phyloP scores from a whole-genome alignment of 2,113 vertebrate genomes.

The Corythaeola cristata region DNA sequence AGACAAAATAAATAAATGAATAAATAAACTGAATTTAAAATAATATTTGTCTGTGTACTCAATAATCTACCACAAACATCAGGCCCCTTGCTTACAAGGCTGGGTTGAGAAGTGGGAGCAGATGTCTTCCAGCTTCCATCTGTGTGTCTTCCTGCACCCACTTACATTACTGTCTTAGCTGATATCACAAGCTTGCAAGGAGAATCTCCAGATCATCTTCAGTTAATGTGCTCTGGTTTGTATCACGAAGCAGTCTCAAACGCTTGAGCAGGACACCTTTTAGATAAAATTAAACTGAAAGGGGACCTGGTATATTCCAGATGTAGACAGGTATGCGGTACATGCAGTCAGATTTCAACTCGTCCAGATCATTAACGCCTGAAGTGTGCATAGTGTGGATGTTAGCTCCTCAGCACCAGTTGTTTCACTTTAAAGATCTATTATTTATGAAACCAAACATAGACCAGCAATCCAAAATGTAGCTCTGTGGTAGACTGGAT shows the following conservation, averaged over 20 bases:
- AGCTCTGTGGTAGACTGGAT: background rate
- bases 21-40: background rate
- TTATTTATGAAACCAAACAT: background rate
- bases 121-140: background rate
- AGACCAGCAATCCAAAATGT: background rate
- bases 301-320: background rate
- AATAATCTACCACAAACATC: background rate
- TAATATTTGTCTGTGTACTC: background rate
- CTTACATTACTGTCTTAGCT: background rate
- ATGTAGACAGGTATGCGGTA: background rate
- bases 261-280: background rate
- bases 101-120: accelerated
- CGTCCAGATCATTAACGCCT: background rate
- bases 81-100: background rate
- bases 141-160: background rate
- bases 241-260: background rate
- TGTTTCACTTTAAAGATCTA: background rate
- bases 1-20: background rate
- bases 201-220: background rate
- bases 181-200: background rate
- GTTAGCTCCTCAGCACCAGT: background rate
- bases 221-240: background rate
- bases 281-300: background rate
- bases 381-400: background rate
- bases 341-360: background rate